Evolutionary conservation across 2,888 invertebrate species (phyloP), one percentile per base, ranked within the genome.

Genomic region (Agonopterix heracliana): DNA sequence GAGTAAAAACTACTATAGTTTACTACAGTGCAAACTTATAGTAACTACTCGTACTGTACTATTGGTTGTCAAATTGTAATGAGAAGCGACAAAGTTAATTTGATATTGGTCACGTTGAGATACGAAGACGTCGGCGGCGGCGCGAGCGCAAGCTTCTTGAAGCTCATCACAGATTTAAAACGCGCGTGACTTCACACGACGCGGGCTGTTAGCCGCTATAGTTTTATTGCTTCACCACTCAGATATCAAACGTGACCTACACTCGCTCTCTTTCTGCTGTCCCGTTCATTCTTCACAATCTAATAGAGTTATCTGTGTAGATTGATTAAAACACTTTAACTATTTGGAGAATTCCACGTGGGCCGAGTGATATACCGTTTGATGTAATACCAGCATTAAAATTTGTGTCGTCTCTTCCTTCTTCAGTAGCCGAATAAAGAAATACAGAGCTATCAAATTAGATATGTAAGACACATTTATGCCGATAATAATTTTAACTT

Each of bases 341-440:
- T 57, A 54, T 58, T 40, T 47, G 34, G 56, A 60, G 56, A 60
- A 61, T 60, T 56, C 46, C 52, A 55, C 59, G 63, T 66, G 59
- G 61, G 56, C 51, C 52, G 56, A 17, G 43, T 47, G 40, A 50
- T 53, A 47, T 48, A 56, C 56, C 58, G 58, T 62, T 70, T 66
- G 65, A 75, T 71, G 66, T 72, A 69, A 49, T 68, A 59, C 60
- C 59, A 52, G 62, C 67, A 71, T 64, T 73, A 71, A 71, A 74
- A 75, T 66, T 64, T 59, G 65, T 66, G 63, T 61, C 59, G 53
- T 54, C 53, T 55, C 48, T 65, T 69, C 69, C 71, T 74, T 66
- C 71, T 78, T 76, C 83, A 79, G 84, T 72, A 83, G 85, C 82
- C 64, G 65, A 70, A 74, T 71, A 66, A 74, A 76, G 68, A 80